Base-by-base conservation (phyloP, 2,888 invertebrate genomes). In the Idaea straminata region DNA sequence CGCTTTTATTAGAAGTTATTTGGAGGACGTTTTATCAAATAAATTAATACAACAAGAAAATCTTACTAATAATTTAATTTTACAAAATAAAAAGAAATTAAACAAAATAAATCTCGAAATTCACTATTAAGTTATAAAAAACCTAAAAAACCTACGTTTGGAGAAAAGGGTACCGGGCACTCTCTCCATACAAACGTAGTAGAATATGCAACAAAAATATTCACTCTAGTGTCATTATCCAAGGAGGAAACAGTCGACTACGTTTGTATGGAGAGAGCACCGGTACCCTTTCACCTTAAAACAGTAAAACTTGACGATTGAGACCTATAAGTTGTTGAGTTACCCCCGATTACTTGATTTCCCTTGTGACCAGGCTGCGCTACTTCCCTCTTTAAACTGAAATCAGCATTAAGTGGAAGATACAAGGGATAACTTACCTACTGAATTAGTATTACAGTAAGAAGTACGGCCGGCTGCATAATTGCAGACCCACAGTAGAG, bases 301-400 rank as follows among this genome's bases (percentile, higher is more conserved):
- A 47, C 47, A 47, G 47, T 47, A 13, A 47, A 47, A 47, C 13
- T 47, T 47, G 47, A 13, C 47, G 47, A 47, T 47, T 7, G 47
- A 47, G 47, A 47, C 47, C 47, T 47, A 47, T 47, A 47, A 47
- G 47, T 47, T 47, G 47, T 47, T 47, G 47, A 47, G 47, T 47
- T 47, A 13, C 47, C 69, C 64, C 69, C 64, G 61, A 72, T 67
- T 60, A 36, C 34, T 57, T 63, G 35, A 38, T 62, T 64, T 69
- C 70, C 62, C 68, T 70, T 64, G 35, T 69, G 69, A 67, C 67
- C 47, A 47, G 0, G 47, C 47, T 47, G 13, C 47, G 47, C 10
- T 47, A 10, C 2, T 71, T 63, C 61, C 36, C 47, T 59, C 62
- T 67, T 65, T 72, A 63, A 70, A 65, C 66, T 47, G 47, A 47